phyloP scores from a whole-genome alignment of 2,113 vertebrate genomes.

The Mesocricetus auratus region DNA sequence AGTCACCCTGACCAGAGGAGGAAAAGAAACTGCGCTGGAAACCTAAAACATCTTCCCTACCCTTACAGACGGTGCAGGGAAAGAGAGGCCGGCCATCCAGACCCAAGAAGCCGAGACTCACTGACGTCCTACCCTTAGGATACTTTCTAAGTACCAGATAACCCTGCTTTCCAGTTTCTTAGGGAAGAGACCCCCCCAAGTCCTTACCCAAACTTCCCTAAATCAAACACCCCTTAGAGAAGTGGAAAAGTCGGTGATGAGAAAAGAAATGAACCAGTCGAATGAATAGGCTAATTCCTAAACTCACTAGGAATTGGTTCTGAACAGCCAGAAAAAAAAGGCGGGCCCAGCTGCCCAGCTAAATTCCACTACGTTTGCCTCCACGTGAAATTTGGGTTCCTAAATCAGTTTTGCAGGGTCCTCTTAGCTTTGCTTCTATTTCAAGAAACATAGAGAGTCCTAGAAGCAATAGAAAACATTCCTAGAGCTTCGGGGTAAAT shows the following conservation, averaged over 20 bases:
- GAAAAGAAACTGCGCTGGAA: constrained; percentile 37
- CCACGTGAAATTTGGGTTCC: not conserved
- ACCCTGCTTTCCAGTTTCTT: not conserved
- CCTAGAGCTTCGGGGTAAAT: not conserved
- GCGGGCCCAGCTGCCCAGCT: no score
- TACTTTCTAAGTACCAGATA: not conserved
- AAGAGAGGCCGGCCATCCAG: not conserved
- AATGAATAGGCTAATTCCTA: not conserved
- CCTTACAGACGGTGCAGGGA: not conserved
- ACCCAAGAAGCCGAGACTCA: not conserved
- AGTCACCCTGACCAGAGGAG: not conserved
- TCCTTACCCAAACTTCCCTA: not conserved
- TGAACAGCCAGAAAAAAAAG: not conserved
- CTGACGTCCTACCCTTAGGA: not conserved
- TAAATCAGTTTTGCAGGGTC: not conserved
- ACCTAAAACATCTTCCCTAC: constrained; percentile 9
- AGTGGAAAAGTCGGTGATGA: not conserved
- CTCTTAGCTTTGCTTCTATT: not conserved
- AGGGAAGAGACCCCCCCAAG: not conserved
- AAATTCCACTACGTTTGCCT: not conserved
- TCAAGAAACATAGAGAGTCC: not conserved
- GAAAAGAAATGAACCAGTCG: not conserved
- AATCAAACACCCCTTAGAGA: not conserved
- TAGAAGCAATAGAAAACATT: not conserved
- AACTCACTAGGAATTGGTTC: not conserved